Evolutionary conservation across 2,888 invertebrate species (phyloP), one percentile per base, ranked within the genome.

Genomic region (Drosophila neutralis): DNA sequence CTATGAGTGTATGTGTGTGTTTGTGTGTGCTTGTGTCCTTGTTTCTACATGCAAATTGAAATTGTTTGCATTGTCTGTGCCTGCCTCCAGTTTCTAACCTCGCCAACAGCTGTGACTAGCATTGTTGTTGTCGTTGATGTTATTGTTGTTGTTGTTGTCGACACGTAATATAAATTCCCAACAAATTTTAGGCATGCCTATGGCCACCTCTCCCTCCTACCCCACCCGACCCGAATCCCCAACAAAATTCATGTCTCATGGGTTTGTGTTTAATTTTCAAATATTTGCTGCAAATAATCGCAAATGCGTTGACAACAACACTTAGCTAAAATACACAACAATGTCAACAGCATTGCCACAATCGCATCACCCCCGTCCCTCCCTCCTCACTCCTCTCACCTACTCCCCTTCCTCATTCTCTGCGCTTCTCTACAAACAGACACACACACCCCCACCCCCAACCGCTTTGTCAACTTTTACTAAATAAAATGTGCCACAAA

Each of bases 131-230:
- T 52, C 69, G 65, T 52, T 71, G 42, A 60, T 80, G 69, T 54
- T 64, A 3, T 31, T 0, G 57, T 33, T 69, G 54, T 78, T 69
- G 87, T 60, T 59, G 35, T 73, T 80, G 86, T 86, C 89, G 78
- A 86, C 89, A 88, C 89, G 87, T 87, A 77, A 85, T 85, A 87
- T 85, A 85, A 85, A 85, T 89, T 85, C 79, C 73, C 79, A 78
- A 84, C 85, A 81, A 83, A 89, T 85, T 85, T 86, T 83, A 63
- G 84, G 76, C 72, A 80, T 67, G 76, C 71, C 76, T 59, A 31
- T 51, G 69, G 65, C 64, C 36, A 2, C 38, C 13, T 15, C 35
- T 13, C 49, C 18, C 0, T 11, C 40, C n/a, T 27, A 29, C 6
- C 11, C 15, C 24, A 4, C 36, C 56, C 35, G 7, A 0, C 42